Evolutionary conservation across 2,113 vertebrate genomes (phyloP), one percentile per base, ranked within the genome.

Genomic region (Leptocoma aspasia): DNA sequence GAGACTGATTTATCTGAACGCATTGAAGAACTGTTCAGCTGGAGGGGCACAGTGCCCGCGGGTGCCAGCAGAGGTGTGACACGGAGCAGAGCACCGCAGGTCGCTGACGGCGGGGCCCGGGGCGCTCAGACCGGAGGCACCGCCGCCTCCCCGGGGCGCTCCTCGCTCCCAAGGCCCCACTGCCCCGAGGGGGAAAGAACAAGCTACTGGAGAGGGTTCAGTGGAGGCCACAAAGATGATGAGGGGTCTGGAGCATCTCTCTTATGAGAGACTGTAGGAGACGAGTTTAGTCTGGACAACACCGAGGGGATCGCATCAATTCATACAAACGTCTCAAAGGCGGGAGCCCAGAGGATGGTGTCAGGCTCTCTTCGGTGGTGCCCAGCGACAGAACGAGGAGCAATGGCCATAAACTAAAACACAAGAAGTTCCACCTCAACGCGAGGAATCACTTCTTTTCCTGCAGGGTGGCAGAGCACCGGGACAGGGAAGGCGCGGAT

Each of bases 41-140:
- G 0, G 21, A 6, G 17, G 5, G 2, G 9, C 52, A 9, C 21
- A 6, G 8, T 1, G 3, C 35, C 63, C 20, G 53, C 2, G 23
- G 53, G 1, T 1, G 41, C 3, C 54, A 19, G 4, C 50, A 6
- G 6, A 19, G 41, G 4, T 0, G 7, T 0, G 57, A 4, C 3
- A 0, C 0, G 11, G 9, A 9, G 13, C 52, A 1, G 13, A 7
- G 52, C 78, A 2, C n/a, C 23, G 15, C 30, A 1, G 50, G 16
- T 5, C 6, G 15, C 82, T 57, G 31, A 1, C 15, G 28, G 17
- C 18, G 18, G 24, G 47, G 15, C 33, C 37, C 54, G 10, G 8
- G 7, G 18, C 28, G 6, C 2, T 2, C 57, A 11, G 27, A 19
- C 18, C 4, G 11, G 26, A 24, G 31, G 31, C 28, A 15, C 37